phyloP scores from a whole-genome alignment of 2,888 invertebrate genomes.

The Helicoverpa assulta region DNA sequence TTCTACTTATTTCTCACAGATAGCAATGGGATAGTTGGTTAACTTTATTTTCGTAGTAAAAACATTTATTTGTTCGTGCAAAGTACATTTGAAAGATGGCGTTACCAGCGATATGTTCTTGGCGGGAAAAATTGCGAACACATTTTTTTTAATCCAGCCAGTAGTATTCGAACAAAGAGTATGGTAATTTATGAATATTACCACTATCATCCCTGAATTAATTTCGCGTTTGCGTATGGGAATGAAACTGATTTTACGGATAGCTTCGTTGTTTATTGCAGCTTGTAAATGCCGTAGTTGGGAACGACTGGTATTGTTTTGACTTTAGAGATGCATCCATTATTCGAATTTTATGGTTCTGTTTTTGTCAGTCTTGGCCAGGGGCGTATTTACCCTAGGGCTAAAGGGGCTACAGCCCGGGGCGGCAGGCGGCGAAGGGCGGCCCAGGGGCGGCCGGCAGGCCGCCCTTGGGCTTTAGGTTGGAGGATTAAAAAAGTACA shows the following conservation, averaged over 20 bases:
- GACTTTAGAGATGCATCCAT: conserved; percentile 13
- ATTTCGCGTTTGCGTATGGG: conserved; percentile 47
- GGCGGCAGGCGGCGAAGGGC: too few relatives aligned
- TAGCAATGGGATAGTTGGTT: background rate
- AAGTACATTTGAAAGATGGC: conserved; percentile 40
- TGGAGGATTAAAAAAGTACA: too few relatives aligned
- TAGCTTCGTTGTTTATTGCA: conserved; percentile 45
- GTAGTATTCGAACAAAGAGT: conserved; percentile 43
- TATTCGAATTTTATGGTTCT: conserved; percentile 16
- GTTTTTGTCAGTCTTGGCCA: background rate
- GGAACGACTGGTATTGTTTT: conserved; percentile 35
- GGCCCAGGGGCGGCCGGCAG: too few relatives aligned
- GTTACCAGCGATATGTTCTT: conserved; percentile 3
- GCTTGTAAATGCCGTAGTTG: conserved; percentile 18
- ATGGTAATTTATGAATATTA: conserved; percentile 58
- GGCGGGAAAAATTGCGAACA: conserved; percentile 14
- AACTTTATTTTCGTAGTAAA: background rate
- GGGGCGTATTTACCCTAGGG: too few relatives aligned
- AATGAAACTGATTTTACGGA: conserved; percentile 48
- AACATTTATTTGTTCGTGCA: background rate
- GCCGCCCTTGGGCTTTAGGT: too few relatives aligned
- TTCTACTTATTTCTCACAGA: conserved; percentile 10
- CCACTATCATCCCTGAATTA: conserved; percentile 58
- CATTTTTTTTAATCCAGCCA: conserved; percentile 21
- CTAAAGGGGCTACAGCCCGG: too few relatives aligned